Evolutionary conservation across 2,797 vertebrate genomes (phyloP).

Genomic region (Bufotes viridis): DNA sequence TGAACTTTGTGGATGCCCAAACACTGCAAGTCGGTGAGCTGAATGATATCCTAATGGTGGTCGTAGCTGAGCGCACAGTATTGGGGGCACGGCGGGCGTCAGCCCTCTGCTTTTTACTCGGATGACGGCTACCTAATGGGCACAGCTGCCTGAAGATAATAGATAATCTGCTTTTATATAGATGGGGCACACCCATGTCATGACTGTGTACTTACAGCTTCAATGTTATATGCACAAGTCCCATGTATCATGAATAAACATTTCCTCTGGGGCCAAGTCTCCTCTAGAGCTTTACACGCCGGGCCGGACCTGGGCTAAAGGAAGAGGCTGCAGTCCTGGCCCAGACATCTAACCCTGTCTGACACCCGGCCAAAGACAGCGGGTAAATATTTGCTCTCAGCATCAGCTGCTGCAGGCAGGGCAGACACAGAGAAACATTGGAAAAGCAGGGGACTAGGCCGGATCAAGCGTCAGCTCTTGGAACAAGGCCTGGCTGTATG

Average conservation of each 20-base stretch:
- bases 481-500: not conserved
- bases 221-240: not conserved
- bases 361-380: not conserved
- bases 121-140: not conserved
- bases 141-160: not conserved
- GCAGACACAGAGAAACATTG: not conserved
- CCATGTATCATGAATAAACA: not conserved
- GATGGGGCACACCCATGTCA: constrained; percentile 2
- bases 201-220: not conserved
- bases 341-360: not conserved
- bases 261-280: not conserved
- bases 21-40: too few relatives aligned
- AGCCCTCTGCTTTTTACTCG: not conserved
- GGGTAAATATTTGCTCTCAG: constrained; percentile 21
- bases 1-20: too few relatives aligned
- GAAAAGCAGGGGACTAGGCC: not conserved
- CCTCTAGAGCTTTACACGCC: not conserved
- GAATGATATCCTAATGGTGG: too few relatives aligned
- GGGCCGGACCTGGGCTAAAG: not conserved
- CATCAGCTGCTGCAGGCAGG: constrained; percentile 9
- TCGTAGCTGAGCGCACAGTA: not conserved
- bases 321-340: not conserved
- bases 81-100: not conserved
- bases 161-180: not conserved
- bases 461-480: not conserved